Percentiles rank a stretch among this genome's conserved stretches.
Evolutionary conservation across 2,113 vertebrate species (phyloP).

Genomic region (Phoenicopterus ruber): DNA sequence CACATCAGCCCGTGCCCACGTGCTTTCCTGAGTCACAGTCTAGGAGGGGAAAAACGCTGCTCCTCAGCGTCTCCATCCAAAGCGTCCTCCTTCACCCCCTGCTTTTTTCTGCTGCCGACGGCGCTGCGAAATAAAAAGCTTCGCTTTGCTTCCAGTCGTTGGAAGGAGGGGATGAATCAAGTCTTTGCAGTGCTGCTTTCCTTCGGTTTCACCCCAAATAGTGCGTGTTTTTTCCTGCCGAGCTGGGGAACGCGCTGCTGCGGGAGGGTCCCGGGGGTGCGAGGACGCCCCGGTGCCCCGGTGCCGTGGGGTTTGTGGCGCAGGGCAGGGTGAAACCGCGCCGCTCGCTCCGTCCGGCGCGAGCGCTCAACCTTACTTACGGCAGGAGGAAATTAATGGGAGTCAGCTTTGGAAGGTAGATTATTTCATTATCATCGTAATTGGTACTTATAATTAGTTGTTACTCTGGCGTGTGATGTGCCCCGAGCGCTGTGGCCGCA

Average conservation of each 20-base stretch:
- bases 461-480: constrained; percentile 13
- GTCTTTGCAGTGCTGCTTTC: not conserved
- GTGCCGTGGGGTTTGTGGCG: not conserved
- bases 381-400: constrained; percentile 6
- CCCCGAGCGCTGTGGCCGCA: not conserved
- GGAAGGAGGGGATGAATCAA: not conserved
- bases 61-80: not conserved
- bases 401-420: constrained; percentile 24
- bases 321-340: rapidly evolving
- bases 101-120: not conserved
- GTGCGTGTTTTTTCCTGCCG: rapidly evolving
- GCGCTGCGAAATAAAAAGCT: not conserved
- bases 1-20: not conserved
- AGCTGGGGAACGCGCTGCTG: not conserved
- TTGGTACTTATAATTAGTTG: constrained; percentile 58
- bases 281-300: not conserved
- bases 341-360: rapidly evolving
- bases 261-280: rapidly evolving
- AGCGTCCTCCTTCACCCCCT: not conserved
- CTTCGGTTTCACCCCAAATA: not conserved
- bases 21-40: not conserved
- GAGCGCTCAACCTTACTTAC: not conserved
- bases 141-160: not conserved
- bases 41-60: not conserved
- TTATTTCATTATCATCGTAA: constrained; percentile 54